Evolutionary conservation across 2,797 vertebrate genomes (phyloP), one percentile per base, ranked within the genome.

Genomic region (Orestias chungarensis): DNA sequence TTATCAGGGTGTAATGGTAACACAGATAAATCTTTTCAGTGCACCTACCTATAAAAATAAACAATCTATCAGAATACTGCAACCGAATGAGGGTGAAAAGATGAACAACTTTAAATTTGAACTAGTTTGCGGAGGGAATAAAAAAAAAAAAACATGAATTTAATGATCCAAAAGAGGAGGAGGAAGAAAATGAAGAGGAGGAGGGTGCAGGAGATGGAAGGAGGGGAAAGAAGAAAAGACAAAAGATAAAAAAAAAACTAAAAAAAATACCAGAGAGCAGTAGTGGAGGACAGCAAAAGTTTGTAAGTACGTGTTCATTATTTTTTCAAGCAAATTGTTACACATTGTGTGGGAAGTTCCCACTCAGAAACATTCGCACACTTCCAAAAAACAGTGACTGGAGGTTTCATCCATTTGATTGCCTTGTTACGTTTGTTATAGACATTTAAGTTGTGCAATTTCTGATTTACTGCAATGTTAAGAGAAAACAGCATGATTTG

Each of bases 241-340:
- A 92, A 93, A 92, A 88, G 86, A 86, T 90, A 91, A 86, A 85
- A 87, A 87, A 91, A 92, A 91, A 82, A n/a, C n/a, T n/a, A n/a
- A n/a, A n/a, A n/a, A n/a, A n/a, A n/a, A n/a, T n/a, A n/a, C n/a
- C 88, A 87, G 59, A 64, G 91, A 84, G 87, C 84, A 82, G 76
- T 83, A 90, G 84, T 78, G 88, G 88, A 93, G 86, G 87, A 92
- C 89, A 84, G 83, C 83, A 91, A 86, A 92, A 87, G 71, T 89
- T n/a, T 91, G 94, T 93, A 84, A 94, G 93, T 93, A 93, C 70
- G 4, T 78, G 76, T 78, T 79, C 31, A 79, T 88, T 90, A 68
- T 83, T 88, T 68, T 87, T 83, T 66, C 71, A 66, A 25, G 54
- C 59, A 25, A 61, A 76, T 87, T 78, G 47, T 87, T 82, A 72